Evolutionary conservation across 2,113 vertebrate species (phyloP), one percentile per base, ranked within the genome.

Genomic region (Tetrax tetrax): DNA sequence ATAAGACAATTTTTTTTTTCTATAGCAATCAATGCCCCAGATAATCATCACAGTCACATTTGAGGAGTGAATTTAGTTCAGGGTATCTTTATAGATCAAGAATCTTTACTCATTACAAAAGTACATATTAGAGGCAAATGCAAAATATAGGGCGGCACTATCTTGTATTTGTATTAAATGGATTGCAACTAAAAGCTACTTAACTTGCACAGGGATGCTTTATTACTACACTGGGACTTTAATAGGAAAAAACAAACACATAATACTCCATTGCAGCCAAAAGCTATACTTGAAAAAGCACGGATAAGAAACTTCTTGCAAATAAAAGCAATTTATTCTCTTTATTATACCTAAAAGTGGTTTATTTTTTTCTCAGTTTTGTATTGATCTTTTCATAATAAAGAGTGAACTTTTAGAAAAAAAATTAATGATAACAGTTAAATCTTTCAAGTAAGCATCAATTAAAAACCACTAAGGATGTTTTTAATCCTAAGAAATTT

Each of bases 341-440:
- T 74, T 65, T 9, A 33, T 76, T 65, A 78, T 83, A 43, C 9
- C 1, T 60, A 29, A 63, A 90, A 72, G 13, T 17, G 0, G 0
- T 33, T 70, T 61, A 4, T 28, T 79, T 75, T 63, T 37, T 12
- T 53, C 23, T 50, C 20, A 56, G 11, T 37, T 72, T 92, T 83
- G 4, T 61, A 74, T 53, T 69, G 33, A 54, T 80, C 14, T 7
- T 93, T 18, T 85, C 35, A 24, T 37, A 37, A 35, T 59, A 69
- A 92, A 43, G 18, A 54, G 4, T 35, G 47, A 87, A 63, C 20
- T 56, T 82, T 15, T 16, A 65, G 27, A 60, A 65, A 95, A 74
- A 41, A 41, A 63, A 2, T 0, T 38, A 47, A 47, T 2, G 0
- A 15, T 41, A 27, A n/a, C 9, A 64, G 9, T 47, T 20, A 71